Evolutionary conservation across 2,888 invertebrate genomes (phyloP), one percentile per base, ranked within the genome.

Genomic region (Cephus runcator): DNA sequence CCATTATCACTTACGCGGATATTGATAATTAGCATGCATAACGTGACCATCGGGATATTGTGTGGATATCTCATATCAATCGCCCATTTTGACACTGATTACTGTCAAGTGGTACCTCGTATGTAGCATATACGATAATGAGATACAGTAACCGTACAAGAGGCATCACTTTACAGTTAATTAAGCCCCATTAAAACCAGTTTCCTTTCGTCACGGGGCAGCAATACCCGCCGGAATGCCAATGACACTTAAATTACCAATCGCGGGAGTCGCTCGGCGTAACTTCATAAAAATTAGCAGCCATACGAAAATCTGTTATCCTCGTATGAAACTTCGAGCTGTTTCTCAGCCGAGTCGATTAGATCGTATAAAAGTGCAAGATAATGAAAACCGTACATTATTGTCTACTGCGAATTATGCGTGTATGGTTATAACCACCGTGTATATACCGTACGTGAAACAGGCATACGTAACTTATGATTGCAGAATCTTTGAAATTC

Each of bases 91-190:
- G 56, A 56, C 23, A 56, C 23, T 56, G 56, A 56, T 56, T 56
- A 56, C 23, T 56, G 23, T 56, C 23, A 56, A 9, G 56, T 15
- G 56, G 56, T 56, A 56, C 56, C 56, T 56, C 56, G 23, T 9
- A 56, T 56, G 23, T 23, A 2, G 23, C 56, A 23, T 9, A 56
- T 56, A 56, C 3, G 56, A 56, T 23, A 56, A 56, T 23, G 56
- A 56, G 56, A 9, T 23, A 56, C 23, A 23, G 56, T 56, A 56
- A 56, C 9, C 23, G 9, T 56, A 23, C 23, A 9, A 71, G 71
- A 31, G 71, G 31, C 71, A 34, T 71, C 71, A 34, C 34, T 71
- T 71, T 71, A 71, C 71, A 71, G 71, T 71, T 71, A 71, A 71
- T 71, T 71, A 34, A 71, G 31, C 33, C 33, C 71, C 33, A 31